These are phyloP conservation scores for Peromyscus melanophrys DNA, from an alignment of 2,797 vertebrate species.

Conservation along the genomic window DNA sequence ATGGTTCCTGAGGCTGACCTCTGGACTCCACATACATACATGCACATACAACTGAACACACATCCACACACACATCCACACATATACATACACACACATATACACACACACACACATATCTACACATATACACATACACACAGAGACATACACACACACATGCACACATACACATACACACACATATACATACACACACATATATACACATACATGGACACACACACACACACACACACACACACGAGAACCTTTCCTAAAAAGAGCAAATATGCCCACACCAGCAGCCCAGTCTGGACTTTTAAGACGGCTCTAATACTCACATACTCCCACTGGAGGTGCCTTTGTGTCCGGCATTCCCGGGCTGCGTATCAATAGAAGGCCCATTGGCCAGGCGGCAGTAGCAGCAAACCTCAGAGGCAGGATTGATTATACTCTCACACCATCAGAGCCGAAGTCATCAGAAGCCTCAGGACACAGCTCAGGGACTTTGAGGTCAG, in stretches of 20 bases:
- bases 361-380: not conserved
- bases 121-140: no score
- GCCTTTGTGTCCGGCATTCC: not conserved
- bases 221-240: no score
- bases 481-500: constrained; percentile 23
- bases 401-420: constrained; percentile 42
- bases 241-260: not conserved
- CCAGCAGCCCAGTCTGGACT: not conserved
- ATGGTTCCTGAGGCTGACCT: not conserved
- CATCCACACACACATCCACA: no score
- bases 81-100: not conserved
- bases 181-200: no score
- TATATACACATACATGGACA: no score
- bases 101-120: not conserved
- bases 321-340: not conserved
- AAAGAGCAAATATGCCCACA: not conserved
- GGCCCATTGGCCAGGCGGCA: not conserved
- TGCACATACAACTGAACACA: not conserved
- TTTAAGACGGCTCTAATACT: not conserved
- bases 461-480: constrained; percentile 35
- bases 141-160: no score
- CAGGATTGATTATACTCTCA: constrained; percentile 71
- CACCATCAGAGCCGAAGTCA: constrained; percentile 61
- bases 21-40: not conserved
- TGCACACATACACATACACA: no score